Base-by-base conservation (phyloP, 2,113 vertebrate species). In the Melanotaenia duboulayi region DNA sequence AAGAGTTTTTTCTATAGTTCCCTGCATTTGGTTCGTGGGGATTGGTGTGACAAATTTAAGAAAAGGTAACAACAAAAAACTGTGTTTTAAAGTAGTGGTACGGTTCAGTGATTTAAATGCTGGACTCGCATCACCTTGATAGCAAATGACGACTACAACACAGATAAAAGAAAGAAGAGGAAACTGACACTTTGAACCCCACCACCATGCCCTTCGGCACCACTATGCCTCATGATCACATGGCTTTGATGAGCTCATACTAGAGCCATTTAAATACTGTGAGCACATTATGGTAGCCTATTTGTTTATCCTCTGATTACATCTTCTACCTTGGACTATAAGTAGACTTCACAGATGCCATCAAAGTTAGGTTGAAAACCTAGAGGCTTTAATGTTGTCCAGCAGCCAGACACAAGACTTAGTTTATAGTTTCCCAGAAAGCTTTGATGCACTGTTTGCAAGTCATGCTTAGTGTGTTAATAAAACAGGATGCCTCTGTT, bases 401-500 rank as follows among this genome's bases (percentile, higher is more conserved):
- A 19, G 72, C 44, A 44, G 69, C 24, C 7, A 62, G 44, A 40
- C 19, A 58, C 20, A 28, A 56, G 4, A 61, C 25, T 5, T 11
- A 24, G 23, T 67, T 64, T 61, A 50, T 72, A 76, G 44, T 79
- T 72, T 81, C 49, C 56, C 65, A 56, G 59, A 52, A 62, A 35
- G 32, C 78, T 77, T 81, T 76, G 74, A 77, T 74, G 52, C 50
- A 2, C 54, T 49, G 50, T 25, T 65, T 35, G 60, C 65, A 35
- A 63, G 22, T 74, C 76, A 78, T 69, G 59, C 23, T 44, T 76
- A 84, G 77, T 81, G 87, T 83, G 74, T 68, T 58, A 65, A 67
- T 57, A 73, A 84, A 85, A 81, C 82, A 79, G 72, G 74, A 87
- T 80, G 73, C 70, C 37, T 70, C 54, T 19, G 22, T 49, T 58